A percentile compares a stretch with the other conserved stretches of the same genome.
Evolutionary conservation across 2,113 vertebrate genomes (phyloP).

Genomic region (Semnopithecus entellus): DNA sequence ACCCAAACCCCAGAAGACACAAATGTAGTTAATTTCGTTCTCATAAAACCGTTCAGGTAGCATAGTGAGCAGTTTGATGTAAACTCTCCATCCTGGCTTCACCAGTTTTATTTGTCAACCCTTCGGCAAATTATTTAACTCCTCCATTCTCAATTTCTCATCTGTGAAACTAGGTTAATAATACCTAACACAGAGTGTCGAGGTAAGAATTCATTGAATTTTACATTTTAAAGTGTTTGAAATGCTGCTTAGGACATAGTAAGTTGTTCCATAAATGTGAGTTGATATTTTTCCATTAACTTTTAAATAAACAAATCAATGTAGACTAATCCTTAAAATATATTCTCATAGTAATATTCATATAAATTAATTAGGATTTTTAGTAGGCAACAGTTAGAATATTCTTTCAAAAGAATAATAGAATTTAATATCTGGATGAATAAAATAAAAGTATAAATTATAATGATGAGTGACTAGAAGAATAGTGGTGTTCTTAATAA

Average conservation of each 20-base stretch:
- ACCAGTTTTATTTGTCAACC: background rate
- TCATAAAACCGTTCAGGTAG: background rate
- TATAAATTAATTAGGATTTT: background rate
- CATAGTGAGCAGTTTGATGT: background rate
- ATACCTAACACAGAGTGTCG: background rate
- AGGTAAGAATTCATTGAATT: background rate
- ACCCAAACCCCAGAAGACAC: background rate
- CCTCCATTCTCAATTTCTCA: background rate
- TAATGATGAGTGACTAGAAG: background rate
- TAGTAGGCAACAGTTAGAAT: background rate
- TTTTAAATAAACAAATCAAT: background rate
- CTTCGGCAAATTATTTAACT: background rate
- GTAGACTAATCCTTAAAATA: background rate
- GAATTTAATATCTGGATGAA: background rate
- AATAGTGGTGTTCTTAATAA: background rate
- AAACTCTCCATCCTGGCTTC: background rate
- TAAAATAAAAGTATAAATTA: background rate
- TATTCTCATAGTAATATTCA: background rate
- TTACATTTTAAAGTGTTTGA: constrained; percentile 10
- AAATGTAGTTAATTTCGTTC: background rate
- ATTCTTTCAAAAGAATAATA: background rate
- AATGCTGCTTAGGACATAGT: background rate
- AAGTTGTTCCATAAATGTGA: background rate
- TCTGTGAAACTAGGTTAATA: background rate
- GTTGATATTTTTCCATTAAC: background rate